Base-by-base conservation (phyloP, 1,140 invertebrate species). In the Ceratina japonica region DNA sequence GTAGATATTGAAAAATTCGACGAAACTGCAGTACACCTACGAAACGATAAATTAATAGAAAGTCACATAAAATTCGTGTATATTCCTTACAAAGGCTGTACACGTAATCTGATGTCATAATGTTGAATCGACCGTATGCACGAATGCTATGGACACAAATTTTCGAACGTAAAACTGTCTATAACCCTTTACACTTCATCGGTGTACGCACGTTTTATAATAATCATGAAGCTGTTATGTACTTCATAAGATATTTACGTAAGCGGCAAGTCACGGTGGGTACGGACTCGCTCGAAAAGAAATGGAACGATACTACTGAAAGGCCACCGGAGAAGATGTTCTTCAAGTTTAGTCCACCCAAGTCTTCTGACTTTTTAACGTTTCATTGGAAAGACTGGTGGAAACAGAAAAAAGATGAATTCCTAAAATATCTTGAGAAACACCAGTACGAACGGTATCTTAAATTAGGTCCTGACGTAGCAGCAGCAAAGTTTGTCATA, bases 401-500 rank as follows among this genome's bases (percentile, higher is more conserved):
- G 81, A 64, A 80, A 1, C 85, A 87, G 10, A 88, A 90, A n/a
- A 88, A 92, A 74, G 80, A 58, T 12, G 3, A 20, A 5, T 20
- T 15, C 7, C 0, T 12, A 2, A 16, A 69, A 31, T 31, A 0
- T 15, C 0, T 89, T 72, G 93, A 95, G 82, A 86, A 87, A 63
- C 93, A 91, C 82, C 89, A 93, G 22, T 89, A 92, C 12, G 88
- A 94, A 27, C 87, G 93, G 7, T 89, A 94, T 83, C 77, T 92
- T 83, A 91, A 89, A 64, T 81, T 95, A 4, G 97, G 97, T 0
- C 91, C 93, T 75, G 95, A 98, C 88, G 88, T 98, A 79, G 95
- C 96, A 22, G 93, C 94, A 2, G 95, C 96, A 18, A 95, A 96
- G 91, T 97, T 97, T 86, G 82, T 97, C 58, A 86, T 96, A 1